Evolutionary conservation across 2,113 vertebrate species (phyloP), one percentile per base, ranked within the genome.

Genomic region (Nibea albiflora): DNA sequence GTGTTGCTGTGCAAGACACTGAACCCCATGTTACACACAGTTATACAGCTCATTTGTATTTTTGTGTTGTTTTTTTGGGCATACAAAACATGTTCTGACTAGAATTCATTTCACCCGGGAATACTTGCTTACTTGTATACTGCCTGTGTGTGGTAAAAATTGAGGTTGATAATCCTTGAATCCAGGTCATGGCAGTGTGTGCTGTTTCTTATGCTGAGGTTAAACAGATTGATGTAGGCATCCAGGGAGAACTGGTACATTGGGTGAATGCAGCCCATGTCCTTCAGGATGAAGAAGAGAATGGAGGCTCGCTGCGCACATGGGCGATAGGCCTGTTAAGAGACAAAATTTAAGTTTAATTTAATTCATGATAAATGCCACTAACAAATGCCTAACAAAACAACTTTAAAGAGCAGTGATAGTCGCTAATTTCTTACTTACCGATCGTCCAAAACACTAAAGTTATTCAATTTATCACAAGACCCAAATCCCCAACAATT

Each of bases 231-330:
- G 11, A 97, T 96, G 92, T 98, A 98, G 89, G 96, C 93, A 4
- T 97, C 97, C 93, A 98, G 90, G 0, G 97, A 96, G 90, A 97
- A 97, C 92, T 98, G 97, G 94, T 98, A 98, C 96, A 98, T 97
- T 71, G 97, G 96, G 83, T 97, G 96, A 16, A 98, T 96, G 58
- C 73, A 80, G 57, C 95, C 94, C 95, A 98, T 96, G 92, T 98
- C 95, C 0, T 95, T 97, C 17, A 98, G 90, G 80, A 97, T 95
- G 17, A 97, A 96, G 95, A 97, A 98, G 73, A 98, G 93, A 61
- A 97, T 92, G 0, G 97, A 96, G 2, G 97, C 96, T 64, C 97
- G 88, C 90, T 96, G 96, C 49, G 97, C 97, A 67, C 97, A 97
- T 0, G 96, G 94, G 0, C 96, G 96, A 88, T 98, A 98, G 15